Percentiles rank a stretch among this genome's conserved stretches.
phyloP scores from a whole-genome alignment of 2,113 vertebrate genomes.

The Erythrolamprus reginae region DNA sequence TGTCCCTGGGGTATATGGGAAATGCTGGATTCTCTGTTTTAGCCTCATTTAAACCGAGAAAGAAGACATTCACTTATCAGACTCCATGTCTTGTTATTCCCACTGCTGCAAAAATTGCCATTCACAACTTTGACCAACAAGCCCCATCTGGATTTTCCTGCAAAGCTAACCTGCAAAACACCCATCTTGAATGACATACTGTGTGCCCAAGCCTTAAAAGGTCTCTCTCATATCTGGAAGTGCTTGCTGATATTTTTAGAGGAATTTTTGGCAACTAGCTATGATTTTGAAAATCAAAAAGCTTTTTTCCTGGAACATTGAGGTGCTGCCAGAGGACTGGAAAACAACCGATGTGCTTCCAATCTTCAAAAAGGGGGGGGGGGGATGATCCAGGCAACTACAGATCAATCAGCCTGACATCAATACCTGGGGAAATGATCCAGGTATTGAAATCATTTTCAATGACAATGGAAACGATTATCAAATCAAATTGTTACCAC shows the following conservation, averaged over 20 bases:
- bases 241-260: background rate
- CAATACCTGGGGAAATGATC: too few species aligned
- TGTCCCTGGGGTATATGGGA: constrained; percentile 53
- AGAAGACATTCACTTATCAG: background rate
- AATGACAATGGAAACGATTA: background rate
- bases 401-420: too few species aligned
- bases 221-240: constrained; percentile 18
- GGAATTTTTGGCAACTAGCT: background rate
- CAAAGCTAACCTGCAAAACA: constrained; percentile 18
- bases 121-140: constrained; percentile 44
- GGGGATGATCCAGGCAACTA: too few species aligned
- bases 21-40: constrained; percentile 54
- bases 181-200: background rate
- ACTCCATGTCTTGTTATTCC: constrained; percentile 10
- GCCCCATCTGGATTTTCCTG: constrained; percentile 10
- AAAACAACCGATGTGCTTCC: background rate
- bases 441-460: too few species aligned
- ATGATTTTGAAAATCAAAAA: background rate
- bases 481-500: background rate
- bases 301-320: background rate
- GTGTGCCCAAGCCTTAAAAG: background rate
- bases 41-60: constrained; percentile 33
- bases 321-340: background rate
- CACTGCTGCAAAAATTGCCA: constrained; percentile 34
- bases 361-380: background rate